phyloP scores from a whole-genome alignment of 2,797 vertebrate species.

The Rhinoraja longicauda region DNA sequence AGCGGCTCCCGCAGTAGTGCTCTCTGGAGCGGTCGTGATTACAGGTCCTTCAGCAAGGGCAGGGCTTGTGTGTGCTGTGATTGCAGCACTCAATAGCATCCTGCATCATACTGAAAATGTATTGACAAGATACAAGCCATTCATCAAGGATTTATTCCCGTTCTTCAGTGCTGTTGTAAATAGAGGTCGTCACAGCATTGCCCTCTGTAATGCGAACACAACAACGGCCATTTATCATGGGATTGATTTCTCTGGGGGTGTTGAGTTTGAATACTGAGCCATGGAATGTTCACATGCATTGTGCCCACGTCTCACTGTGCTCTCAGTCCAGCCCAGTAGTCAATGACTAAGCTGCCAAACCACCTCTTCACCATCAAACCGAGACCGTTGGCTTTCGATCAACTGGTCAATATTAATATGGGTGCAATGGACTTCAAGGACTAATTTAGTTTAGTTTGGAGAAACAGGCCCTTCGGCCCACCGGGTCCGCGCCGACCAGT shows the following conservation, averaged over 20 bases:
- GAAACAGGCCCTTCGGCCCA: too few relatives aligned
- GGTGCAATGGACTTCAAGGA: neutral
- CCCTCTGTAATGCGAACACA: neutral
- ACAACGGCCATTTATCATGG: neutral
- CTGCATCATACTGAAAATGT: neutral
- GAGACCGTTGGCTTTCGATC: neutral
- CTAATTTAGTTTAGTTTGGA: too few relatives aligned
- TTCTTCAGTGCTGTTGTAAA: neutral
- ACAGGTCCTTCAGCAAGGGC: neutral
- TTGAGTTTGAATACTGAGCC: neutral
- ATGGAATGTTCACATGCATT: neutral
- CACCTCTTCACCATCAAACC: too few relatives aligned
- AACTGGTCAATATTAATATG: too few relatives aligned
- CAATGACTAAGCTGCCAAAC: too few relatives aligned
- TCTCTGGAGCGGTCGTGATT: neutral
- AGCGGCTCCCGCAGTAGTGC: too few relatives aligned
- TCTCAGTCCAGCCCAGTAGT: too few relatives aligned
- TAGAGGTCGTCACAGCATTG: neutral
- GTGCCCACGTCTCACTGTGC: neutral
- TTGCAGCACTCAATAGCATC: neutral
- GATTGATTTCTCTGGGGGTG: neutral
- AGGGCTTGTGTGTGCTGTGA: neutral
- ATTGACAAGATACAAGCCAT: neutral
- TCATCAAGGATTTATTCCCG: slow-evolving; percentile 5
- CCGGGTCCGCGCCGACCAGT: too few relatives aligned